Percentiles rank a stretch among this genome's conserved stretches.
These are phyloP conservation scores for western clawed frog (Xenopus tropicalis) DNA, from an alignment of 2,113 vertebrate genomes.

Conservation along the genomic window UCB_Xtro_10.0 CM004445.2:49664001-49664500, in stretches of 20 bases:
- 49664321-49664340: slow-evolving; percentile 37
- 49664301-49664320: slow-evolving; percentile 51
- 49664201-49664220: slow-evolving; percentile 60
- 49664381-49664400: too few species aligned
- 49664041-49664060: background rate
- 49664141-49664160: slow-evolving; percentile 55
- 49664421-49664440: too few species aligned
- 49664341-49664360: background rate
- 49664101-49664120: slow-evolving; percentile 24
- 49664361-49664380: too few species aligned
- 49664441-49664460: too few species aligned
- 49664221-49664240: slow-evolving; percentile 53
- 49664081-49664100: slow-evolving; percentile 41
- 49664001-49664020: too few species aligned
- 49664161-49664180: slow-evolving; percentile 58
- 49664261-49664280: slow-evolving; percentile 51
- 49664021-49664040: background rate
- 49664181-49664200: slow-evolving; percentile 54
- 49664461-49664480: too few species aligned
- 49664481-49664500: too few species aligned
- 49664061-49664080: slow-evolving; percentile 29
- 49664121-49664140: slow-evolving; percentile 49
- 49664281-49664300: slow-evolving; percentile 48
- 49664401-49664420: too few species aligned
- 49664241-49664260: slow-evolving; percentile 49